Percentiles rank a stretch among this genome's conserved stretches.
Evolutionary conservation across 2,797 vertebrate genomes (phyloP).

Genomic region (Hemibagrus guttatus): DNA sequence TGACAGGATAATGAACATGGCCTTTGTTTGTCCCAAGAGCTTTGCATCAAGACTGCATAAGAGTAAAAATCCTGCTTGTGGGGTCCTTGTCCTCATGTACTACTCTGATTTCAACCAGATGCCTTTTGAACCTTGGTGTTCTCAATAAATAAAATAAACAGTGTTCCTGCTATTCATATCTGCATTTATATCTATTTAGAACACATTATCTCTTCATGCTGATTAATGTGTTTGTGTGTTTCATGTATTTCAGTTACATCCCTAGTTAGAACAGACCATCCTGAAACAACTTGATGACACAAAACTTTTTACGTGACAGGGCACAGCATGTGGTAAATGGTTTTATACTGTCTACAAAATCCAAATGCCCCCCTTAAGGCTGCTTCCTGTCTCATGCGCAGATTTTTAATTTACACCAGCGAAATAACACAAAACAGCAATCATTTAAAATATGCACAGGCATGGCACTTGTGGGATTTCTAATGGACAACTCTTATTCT

Average conservation of each 20-base stretch:
- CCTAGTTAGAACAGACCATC: constrained; percentile 10
- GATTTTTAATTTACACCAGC: constrained; percentile 32
- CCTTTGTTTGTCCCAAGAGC: neutral
- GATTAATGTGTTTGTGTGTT: neutral
- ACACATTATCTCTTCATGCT: constrained; percentile 1
- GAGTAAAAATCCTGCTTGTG: neutral
- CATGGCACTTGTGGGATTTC: constrained; percentile 10
- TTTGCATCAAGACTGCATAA: neutral
- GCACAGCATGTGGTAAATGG: constrained; percentile 28
- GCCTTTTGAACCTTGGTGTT: neutral
- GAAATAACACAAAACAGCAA: constrained; percentile 29
- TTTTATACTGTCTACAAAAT: constrained; percentile 14
- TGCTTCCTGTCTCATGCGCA: constrained; percentile 6
- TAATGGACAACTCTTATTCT: constrained; percentile 16
- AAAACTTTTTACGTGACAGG: constrained; percentile 12
- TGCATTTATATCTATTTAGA: neutral
- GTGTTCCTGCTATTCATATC: neutral
- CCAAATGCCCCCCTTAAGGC: constrained; percentile 21
- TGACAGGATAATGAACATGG: neutral
- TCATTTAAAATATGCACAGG: constrained; percentile 26
- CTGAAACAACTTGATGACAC: constrained; percentile 25
- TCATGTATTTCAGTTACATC: neutral
- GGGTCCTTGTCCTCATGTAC: neutral
- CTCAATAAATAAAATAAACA: neutral
- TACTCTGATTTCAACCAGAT: neutral